Conservation (phyloP, 2,113 vertebrate species). For the Eonycteris spelaea region DNA sequence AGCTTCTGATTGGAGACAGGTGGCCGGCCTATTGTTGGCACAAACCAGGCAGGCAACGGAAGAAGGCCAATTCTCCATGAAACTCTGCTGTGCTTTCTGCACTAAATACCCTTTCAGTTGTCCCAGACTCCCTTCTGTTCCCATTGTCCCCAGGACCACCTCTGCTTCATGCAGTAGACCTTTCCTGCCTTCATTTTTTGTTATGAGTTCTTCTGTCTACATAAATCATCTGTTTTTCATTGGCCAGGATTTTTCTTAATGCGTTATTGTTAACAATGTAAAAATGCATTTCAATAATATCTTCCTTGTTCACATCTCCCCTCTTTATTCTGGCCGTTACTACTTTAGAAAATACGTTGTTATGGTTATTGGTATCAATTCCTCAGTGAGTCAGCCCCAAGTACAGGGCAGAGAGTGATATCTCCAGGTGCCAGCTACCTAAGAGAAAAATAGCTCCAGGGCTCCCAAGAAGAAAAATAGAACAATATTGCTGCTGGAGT, state of each 20-base stretch:
- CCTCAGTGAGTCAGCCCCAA: too few relatives aligned
- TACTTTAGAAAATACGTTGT: too few relatives aligned
- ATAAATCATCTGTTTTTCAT: background rate
- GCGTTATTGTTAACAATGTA: background rate
- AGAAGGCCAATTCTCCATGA: background rate
- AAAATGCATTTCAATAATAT: too few relatives aligned
- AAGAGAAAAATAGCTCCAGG: too few relatives aligned
- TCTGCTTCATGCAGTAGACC: background rate
- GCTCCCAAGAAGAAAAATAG: too few relatives aligned
- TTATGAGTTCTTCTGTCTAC: background rate
- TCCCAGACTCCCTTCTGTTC: background rate
- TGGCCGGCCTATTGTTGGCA: background rate
- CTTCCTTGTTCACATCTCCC: too few relatives aligned
- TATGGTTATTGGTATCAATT: too few relatives aligned
- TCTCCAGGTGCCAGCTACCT: too few relatives aligned
- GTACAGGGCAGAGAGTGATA: too few relatives aligned
- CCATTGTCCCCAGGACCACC: background rate
- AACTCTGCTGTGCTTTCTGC: background rate
- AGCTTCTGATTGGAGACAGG: background rate
- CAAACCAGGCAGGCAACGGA: background rate
- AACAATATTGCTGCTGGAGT: too few relatives aligned
- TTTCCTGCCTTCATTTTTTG: background rate
- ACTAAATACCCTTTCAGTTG: background rate
- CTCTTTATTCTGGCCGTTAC: too few relatives aligned
- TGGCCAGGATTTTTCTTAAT: background rate